Base-by-base conservation (phyloP, 2,797 vertebrate genomes). In the Tarsius wallacei region DNA sequence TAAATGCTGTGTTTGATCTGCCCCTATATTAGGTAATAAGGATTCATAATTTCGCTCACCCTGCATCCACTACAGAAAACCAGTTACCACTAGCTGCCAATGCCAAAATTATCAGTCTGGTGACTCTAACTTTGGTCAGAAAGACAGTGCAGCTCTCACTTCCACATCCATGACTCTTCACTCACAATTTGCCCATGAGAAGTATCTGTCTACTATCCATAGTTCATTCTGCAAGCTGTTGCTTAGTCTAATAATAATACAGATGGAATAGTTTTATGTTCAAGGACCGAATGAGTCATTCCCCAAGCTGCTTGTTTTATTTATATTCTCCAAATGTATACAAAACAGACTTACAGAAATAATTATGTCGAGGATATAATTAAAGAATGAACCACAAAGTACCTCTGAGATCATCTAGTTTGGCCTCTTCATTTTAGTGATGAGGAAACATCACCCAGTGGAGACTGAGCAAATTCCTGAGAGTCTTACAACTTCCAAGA, bases 261-360 rank as follows among this genome's bases (percentile, higher is more conserved):
- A 64, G 49, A 85, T 61, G 14, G 26, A 95, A 83, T 64, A 53
- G 53, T 77, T 95, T 96, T 81, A 85, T 15, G 80, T 91, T 82
- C 51, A 93, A 94, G 66, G 47, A 68, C 33, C 10, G 17, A 53
- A 80, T 95, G 87, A 77, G 8, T 95, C 96, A 97, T 36, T 91
- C 31, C 22, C 53, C 49, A 85, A 59, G 63, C 42, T 91, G 84
- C 42, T 93, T 87, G 16, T 21, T 66, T 94, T 91, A 96, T 93
- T 96, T 94, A 89, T 92, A 80, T 92, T 95, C 86, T 93, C 42
- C 77, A 84, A 92, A 88, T 95, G 68, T 96, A 96, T 95, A 93
- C 22, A 93, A 94, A 95, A 94, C 53, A 95, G 49, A 89, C 82
- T 88, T 70, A 82, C n/a, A 95, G 64, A 96, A 94, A 55, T 64